Evolutionary conservation across 1,140 invertebrate genomes (phyloP).

Genomic region (Bombus consobrinus): DNA sequence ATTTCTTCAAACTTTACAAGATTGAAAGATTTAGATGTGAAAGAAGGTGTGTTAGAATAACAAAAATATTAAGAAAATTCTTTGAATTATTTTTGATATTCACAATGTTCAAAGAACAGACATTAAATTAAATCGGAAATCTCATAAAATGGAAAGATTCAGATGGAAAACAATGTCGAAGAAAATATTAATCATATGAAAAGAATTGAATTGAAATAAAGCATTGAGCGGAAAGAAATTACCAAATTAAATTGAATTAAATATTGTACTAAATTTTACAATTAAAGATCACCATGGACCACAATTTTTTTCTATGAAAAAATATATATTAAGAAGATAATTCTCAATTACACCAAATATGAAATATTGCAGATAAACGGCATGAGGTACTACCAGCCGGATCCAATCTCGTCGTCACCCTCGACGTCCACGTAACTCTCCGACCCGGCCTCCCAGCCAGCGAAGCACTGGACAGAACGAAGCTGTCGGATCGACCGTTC

Average conservation of each 20-base stretch:
- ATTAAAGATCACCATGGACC: neutral
- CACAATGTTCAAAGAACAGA: too few species aligned
- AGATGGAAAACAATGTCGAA: too few species aligned
- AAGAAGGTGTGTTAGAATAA: too few species aligned
- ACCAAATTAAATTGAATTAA: too few species aligned
- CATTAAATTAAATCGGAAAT: too few species aligned
- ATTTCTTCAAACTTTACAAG: too few species aligned
- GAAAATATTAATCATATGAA: too few species aligned
- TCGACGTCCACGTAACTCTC: slow-evolving; percentile 68
- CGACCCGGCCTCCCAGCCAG: slow-evolving; percentile 7
- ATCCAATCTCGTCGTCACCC: slow-evolving; percentile 69
- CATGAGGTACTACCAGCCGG: slow-evolving; percentile 88
- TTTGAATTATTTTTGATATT: too few species aligned
- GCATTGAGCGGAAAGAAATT: neutral
- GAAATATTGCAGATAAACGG: slow-evolving; percentile 88
- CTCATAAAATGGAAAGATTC: too few species aligned
- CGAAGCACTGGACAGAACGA: slow-evolving; percentile 32
- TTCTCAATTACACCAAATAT: neutral
- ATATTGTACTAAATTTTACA: neutral
- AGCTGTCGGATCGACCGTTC: slow-evolving; percentile 34
- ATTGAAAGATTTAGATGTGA: too few species aligned
- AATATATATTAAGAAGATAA: neutral
- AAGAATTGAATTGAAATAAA: neutral
- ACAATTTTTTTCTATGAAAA: neutral
- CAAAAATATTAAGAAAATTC: too few species aligned